phyloP scores from a whole-genome alignment of 2,888 invertebrate species.

The Anoplius nigerrimus region DNA sequence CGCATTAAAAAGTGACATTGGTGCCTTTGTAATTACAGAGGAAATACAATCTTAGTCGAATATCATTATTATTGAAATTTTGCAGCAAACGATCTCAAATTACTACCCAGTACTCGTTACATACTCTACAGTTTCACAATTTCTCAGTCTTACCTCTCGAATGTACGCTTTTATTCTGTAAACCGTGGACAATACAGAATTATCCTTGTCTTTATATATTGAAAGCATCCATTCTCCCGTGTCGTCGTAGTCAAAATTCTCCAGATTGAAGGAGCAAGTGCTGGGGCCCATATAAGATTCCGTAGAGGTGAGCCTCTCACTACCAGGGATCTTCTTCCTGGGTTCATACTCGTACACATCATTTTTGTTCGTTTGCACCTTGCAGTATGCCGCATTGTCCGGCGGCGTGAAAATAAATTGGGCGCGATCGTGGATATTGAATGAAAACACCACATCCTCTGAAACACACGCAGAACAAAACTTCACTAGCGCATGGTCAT shows the following conservation, averaged over 20 bases:
- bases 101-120: no score
- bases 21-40: no score
- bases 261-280: conserved; percentile 16
- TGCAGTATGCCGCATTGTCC: background rate
- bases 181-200: background rate
- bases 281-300: background rate
- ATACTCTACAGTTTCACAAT: no score
- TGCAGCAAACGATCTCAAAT: no score
- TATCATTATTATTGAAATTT: no score
- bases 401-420: background rate
- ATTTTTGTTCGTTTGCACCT: conserved; percentile 12
- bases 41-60: no score
- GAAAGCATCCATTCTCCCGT: conserved; percentile 22
- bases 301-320: background rate
- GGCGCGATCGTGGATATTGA: background rate
- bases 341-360: conserved; percentile 8
- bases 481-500: no score
- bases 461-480: conserved; percentile 8
- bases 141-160: no score
- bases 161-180: no score
- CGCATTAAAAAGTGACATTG: no score
- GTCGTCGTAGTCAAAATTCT: background rate
- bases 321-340: background rate
- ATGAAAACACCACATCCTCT: conserved; percentile 5
- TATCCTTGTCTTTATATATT: background rate